phyloP scores from a whole-genome alignment of 1,140 invertebrate genomes.

The Pararge aegeria region DNA sequence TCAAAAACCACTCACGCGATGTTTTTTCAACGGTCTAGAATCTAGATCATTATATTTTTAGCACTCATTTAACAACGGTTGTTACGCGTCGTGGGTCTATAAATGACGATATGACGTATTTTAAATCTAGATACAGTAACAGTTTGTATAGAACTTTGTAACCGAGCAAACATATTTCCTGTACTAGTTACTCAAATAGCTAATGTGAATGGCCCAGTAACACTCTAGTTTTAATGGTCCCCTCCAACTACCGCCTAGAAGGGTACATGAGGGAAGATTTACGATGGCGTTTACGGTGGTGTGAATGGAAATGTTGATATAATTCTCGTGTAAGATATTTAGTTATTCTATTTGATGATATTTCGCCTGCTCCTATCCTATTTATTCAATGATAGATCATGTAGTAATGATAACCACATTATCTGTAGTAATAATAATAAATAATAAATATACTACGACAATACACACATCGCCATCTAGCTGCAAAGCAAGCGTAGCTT shows the following conservation, averaged over 20 bases:
- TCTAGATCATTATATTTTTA: no score
- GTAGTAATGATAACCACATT: background rate
- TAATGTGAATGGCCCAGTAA: constrained; percentile 26
- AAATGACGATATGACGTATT: no score
- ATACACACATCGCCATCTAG: no score
- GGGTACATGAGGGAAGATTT: constrained; percentile 19
- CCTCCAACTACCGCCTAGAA: constrained; percentile 16
- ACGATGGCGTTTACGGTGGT: constrained; percentile 46
- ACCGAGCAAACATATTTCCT: background rate
- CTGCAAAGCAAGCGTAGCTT: no score
- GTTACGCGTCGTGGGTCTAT: no score
- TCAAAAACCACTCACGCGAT: no score
- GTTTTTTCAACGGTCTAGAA: no score
- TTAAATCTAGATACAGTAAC: background rate
- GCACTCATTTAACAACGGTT: no score
- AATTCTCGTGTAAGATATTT: background rate
- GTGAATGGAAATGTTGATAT: constrained; percentile 52
- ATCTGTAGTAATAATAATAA: background rate
- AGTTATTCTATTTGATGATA: background rate
- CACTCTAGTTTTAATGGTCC: constrained; percentile 24
- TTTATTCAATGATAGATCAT: no score
- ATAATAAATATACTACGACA: no score
- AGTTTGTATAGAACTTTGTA: background rate
- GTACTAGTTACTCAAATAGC: constrained; percentile 7
- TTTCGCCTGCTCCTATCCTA: no score